Evolutionary conservation across 2,797 vertebrate species (phyloP).

Genomic region (Salmo trutta): DNA sequence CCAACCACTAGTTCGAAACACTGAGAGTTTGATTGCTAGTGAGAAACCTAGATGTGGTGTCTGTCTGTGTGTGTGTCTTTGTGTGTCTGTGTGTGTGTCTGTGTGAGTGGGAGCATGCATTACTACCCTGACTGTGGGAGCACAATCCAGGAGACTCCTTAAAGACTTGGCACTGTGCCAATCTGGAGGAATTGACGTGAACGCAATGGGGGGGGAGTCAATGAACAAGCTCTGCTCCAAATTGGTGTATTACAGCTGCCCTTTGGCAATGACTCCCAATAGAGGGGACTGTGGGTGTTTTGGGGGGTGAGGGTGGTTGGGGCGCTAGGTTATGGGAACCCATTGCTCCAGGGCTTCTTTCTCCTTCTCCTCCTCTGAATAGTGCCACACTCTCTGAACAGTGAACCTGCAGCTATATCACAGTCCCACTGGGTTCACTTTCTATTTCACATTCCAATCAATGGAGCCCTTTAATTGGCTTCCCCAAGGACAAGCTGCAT

Average conservation of each 20-base stretch:
- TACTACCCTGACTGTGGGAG: slow-evolving; percentile 1
- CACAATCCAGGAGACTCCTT: slow-evolving; percentile 47
- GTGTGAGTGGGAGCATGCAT: slow-evolving; percentile 19
- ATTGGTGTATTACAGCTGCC: slow-evolving; percentile 71
- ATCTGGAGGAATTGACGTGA: slow-evolving; percentile 50
- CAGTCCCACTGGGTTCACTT: slow-evolving; percentile 48
- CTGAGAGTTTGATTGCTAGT: neutral
- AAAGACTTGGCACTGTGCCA: slow-evolving; percentile 51
- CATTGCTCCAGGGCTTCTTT: slow-evolving; percentile 46
- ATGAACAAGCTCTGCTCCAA: slow-evolving; percentile 72
- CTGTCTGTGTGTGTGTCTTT: neutral
- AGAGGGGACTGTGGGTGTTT: slow-evolving; percentile 26
- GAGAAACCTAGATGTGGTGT: neutral
- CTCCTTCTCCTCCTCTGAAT: slow-evolving; percentile 46
- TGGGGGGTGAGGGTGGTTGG: neutral
- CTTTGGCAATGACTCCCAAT: slow-evolving; percentile 66
- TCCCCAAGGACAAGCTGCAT: slow-evolving; percentile 4
- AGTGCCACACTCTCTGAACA: slow-evolving; percentile 34
- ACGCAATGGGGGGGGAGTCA: slow-evolving; percentile 62
- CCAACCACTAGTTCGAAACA: neutral
- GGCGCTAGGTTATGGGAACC: slow-evolving; percentile 59
- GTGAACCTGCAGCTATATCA: slow-evolving; percentile 28
- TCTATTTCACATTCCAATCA: slow-evolving; percentile 56
- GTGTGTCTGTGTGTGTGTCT: slow-evolving; percentile 14
- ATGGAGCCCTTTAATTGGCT: slow-evolving; percentile 11